Evolutionary conservation across 1,140 invertebrate genomes (phyloP).

Genomic region (Drosophila nikananu): DNA sequence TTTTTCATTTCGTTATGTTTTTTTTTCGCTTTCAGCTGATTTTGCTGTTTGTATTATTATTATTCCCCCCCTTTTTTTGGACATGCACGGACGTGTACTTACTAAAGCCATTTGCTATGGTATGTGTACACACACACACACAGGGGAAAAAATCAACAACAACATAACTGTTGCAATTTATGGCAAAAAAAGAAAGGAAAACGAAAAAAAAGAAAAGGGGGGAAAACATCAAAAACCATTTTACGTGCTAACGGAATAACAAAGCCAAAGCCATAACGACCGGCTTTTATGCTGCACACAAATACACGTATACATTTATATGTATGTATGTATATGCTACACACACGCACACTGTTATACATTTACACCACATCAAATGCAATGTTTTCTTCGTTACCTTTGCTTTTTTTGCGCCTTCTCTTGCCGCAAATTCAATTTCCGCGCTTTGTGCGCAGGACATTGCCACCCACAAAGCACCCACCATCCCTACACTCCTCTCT

Average conservation of each 20-base stretch:
- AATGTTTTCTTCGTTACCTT: slow-evolving; percentile 49
- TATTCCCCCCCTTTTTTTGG: neutral
- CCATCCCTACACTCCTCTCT: neutral
- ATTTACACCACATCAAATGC: slow-evolving; percentile 66
- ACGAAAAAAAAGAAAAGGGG: neutral
- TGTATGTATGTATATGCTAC: slow-evolving; percentile 8
- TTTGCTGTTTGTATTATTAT: slow-evolving; percentile 19
- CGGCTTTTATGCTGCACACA: slow-evolving; percentile 44
- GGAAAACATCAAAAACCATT: slow-evolving; percentile 65
- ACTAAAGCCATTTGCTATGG: slow-evolving; percentile 45
- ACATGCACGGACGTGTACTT: slow-evolving; percentile 29
- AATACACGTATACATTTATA: slow-evolving; percentile 1
- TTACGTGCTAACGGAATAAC: slow-evolving; percentile 78
- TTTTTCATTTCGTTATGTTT: slow-evolving; percentile 4
- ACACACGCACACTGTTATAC: slow-evolving; percentile 22
- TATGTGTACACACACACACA: slow-evolving; percentile 13
- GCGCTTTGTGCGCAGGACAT: slow-evolving; percentile 77
- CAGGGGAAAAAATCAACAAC: neutral
- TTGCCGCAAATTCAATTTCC: slow-evolving; percentile 82
- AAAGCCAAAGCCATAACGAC: slow-evolving; percentile 65
- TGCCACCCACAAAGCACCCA: slow-evolving; percentile 16
- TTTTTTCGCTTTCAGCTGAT: slow-evolving; percentile 22
- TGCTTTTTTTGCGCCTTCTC: slow-evolving; percentile 44
- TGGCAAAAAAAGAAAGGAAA: slow-evolving; percentile 29
- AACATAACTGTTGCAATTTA: slow-evolving; percentile 69